Evolutionary conservation across 2,888 invertebrate genomes (phyloP).

Genomic region (Mystacides longicornis): DNA sequence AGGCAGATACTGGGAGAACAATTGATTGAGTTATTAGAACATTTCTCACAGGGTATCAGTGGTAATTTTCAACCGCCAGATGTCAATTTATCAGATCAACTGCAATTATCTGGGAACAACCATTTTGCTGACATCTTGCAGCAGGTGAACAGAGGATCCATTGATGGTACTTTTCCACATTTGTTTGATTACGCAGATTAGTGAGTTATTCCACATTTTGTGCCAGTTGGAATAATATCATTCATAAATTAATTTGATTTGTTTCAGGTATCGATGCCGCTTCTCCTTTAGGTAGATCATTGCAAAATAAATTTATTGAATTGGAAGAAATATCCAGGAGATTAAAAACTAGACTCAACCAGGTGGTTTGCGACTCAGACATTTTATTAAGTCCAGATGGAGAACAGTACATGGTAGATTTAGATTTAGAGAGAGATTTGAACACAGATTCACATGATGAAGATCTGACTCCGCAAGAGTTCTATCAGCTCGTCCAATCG

Average conservation of each 20-base stretch:
- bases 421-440: constrained; percentile 45
- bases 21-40: constrained; percentile 21
- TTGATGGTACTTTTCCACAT: background rate
- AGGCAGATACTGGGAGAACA: constrained; percentile 19
- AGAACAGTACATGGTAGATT: constrained; percentile 39
- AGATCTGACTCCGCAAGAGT: constrained; percentile 46
- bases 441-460: constrained; percentile 46
- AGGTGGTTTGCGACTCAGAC: constrained; percentile 46
- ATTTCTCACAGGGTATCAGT: constrained; percentile 17
- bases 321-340: constrained; percentile 47
- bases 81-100: constrained; percentile 1
- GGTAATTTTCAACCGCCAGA: constrained; percentile 12
- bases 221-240: background rate
- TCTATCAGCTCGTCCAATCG: constrained; percentile 43
- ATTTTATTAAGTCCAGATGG: constrained; percentile 46
- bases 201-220: background rate
- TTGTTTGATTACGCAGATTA: background rate
- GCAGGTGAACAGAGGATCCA: constrained; percentile 12
- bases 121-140: constrained; percentile 16
- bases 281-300: constrained; percentile 45
- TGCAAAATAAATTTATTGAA: constrained; percentile 46
- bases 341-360: constrained; percentile 45
- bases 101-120: background rate
- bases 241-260: constrained; percentile 16
- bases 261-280: constrained; percentile 46